A percentile compares a stretch with the other conserved stretches of the same genome.
These are phyloP conservation scores for Drosophila parabipectinata DNA, from an alignment of 1,140 invertebrate species.

Conservation along the genomic window DNA sequence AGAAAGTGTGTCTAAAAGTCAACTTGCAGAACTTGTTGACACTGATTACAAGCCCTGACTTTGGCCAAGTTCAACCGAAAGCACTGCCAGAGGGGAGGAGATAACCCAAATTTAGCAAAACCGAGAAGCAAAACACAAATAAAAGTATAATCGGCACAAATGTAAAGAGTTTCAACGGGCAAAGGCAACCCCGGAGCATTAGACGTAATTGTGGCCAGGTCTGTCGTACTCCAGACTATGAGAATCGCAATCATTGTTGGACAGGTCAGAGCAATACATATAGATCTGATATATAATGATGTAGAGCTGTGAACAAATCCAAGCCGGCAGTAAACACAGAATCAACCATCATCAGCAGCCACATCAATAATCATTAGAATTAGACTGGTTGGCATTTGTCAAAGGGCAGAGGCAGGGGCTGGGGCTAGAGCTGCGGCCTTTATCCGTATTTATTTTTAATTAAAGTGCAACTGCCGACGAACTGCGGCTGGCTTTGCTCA, in stretches of 20 bases:
- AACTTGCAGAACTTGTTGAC: neutral
- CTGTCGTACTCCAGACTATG: neutral
- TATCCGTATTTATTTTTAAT: constrained; percentile 63
- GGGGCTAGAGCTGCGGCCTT: constrained; percentile 11
- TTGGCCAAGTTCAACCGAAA: constrained; percentile 22
- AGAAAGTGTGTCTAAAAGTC: neutral
- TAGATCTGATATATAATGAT: neutral
- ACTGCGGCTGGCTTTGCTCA: constrained; percentile 72
- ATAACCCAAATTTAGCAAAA: neutral
- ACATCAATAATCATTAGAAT: constrained; percentile 64
- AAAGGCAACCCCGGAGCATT: constrained; percentile 4
- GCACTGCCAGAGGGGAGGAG: constrained; percentile 10
- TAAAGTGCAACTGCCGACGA: constrained; percentile 67
- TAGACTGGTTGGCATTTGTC: constrained; percentile 42
- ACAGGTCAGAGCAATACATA: constrained; percentile 16
- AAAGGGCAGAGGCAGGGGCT: neutral
- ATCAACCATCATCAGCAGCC: constrained; percentile 25
- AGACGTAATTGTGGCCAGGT: constrained; percentile 3
- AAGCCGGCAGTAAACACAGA: constrained; percentile 14
- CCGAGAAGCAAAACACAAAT: constrained; percentile 1
- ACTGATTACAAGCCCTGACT: constrained; percentile 36
- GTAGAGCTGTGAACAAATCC: constrained; percentile 2
- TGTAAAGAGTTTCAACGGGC: constrained; percentile 6
- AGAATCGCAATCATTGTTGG: constrained; percentile 24
- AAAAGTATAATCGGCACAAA: neutral